phyloP scores from a whole-genome alignment of 2,888 invertebrate species.

The Steinernema carpocapsae region DNA sequence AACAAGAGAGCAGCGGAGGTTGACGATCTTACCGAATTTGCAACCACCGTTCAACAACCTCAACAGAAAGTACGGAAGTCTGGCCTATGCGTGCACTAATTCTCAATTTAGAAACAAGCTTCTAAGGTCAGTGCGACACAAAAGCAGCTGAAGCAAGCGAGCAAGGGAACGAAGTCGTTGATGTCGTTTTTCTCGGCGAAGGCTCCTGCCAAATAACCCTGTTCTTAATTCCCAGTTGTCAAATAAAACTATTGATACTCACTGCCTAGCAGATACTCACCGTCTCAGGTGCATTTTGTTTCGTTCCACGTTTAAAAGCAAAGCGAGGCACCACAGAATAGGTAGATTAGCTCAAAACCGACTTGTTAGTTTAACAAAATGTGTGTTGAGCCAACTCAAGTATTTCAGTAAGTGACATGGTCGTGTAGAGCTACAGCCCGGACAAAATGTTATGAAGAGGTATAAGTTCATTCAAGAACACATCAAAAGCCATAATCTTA shows the following conservation, averaged over 20 bases:
- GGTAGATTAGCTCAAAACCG: not conserved
- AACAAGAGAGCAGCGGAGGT: not conserved
- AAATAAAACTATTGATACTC: not conserved
- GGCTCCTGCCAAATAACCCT: constrained; percentile 75
- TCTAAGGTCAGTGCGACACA: constrained; percentile 41
- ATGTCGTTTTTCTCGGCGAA: constrained; percentile 50
- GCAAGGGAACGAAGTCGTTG: constrained; percentile 59
- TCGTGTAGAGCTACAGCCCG: no score
- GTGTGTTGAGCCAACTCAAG: not conserved
- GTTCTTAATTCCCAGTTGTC: not conserved
- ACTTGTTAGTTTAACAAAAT: not conserved
- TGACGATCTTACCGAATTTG: not conserved
- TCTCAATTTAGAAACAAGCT: constrained; percentile 2
- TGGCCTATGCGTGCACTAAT: no score
- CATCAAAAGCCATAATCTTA: no score
- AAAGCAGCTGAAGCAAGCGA: constrained; percentile 57
- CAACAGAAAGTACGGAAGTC: no score
- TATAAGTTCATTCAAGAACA: no score
- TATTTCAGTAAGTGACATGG: no score
- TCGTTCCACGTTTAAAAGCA: not conserved
- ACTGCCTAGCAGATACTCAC: not conserved
- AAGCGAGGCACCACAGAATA: not conserved
- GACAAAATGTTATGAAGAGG: no score
- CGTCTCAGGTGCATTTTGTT: not conserved
- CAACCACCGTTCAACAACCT: not conserved